Evolutionary conservation across 2,888 invertebrate genomes (phyloP), one percentile per base, ranked within the genome.

Genomic region (Zonitis immaculata): DNA sequence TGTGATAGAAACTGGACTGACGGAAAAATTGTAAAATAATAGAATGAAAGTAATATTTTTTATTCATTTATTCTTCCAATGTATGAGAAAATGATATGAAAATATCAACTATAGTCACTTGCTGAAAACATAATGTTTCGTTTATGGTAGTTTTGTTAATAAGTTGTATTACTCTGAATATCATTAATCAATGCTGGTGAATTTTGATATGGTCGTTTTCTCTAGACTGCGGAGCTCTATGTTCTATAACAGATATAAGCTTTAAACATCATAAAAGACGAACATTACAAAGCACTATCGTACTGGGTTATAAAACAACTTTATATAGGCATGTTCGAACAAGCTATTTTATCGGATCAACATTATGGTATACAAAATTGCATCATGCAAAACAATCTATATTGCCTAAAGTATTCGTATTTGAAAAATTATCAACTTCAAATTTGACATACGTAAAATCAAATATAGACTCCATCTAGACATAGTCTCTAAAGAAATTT

Each of bases 161-260:
- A 54, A 49, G 32, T 49, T 48, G 47, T 54, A 49, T 54, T 48
- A 42, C 53, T 49, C 46, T 28, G 47, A 44, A 54, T 50, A 53
- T 47, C 54, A 54, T 54, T 54, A 54, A 54, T 50, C 54, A 54
- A 50, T 47, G 54, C 54, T 44, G 44, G 50, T 51, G 47, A 47
- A 44, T 43, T 50, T 35, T 46, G 53, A 54, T 54, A 54, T 47
- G 52, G 45, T 49, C 49, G 49, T 49, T 49, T 39, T 46, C 32
- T 54, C 49, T 49, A 53, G 28, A 44, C 53, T 22, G 32, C 22
- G 14, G n/a, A n/a, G 32, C 49, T 49, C 46, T 35, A 46, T 46
- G 39, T 18, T 39, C 39, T 49, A 54, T 49, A 54, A 54, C 53
- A 49, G 49, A 54, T 54, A 46, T 46, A 32, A 42, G 46, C 49